Evolutionary conservation across 2,113 vertebrate species (phyloP), one percentile per base, ranked within the genome.

Genomic region (Microcebus griseorufus): DNA sequence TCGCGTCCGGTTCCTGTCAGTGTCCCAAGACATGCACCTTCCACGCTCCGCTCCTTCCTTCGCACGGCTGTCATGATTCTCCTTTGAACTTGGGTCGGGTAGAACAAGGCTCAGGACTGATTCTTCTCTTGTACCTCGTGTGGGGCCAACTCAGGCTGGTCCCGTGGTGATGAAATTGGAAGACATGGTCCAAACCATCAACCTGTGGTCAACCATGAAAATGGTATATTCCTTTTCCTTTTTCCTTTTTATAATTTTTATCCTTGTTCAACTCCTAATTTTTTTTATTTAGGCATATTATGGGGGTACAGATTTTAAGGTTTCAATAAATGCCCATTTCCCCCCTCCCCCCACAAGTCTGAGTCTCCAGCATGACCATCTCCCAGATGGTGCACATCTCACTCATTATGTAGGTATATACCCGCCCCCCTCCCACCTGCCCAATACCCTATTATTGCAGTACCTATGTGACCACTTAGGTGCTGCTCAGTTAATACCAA

Each of bases 61-160:
- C 29, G 27, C 4, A 16, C 0, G 3, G 10, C 10, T 14, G 14
- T 20, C 9, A 16, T 3, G 9, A 6, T n/a, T 20, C 25, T 27
- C 20, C 13, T 53, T 14, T 2, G 55, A 11, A 27, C 22, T 27
- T 42, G 4, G 11, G 22, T 29, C 45, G 2, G 1, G 1, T 14
- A n/a, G 34, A 70, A 88, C 14, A 7, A 73, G 39, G 65, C 1
- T 5, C 9, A 27, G 14, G 10, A 45, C n/a, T 65, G 55, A 22
- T 39, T 18, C 18, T 39, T 72, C 53, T 94, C 84, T 39, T 20
- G 23, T 9, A 18, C 32, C 4, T 37, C 2, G n/a, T 20, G 29
- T 11, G 51, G 64, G 32, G 73, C 64, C 51, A 32, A 29, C n/a
- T 53, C 64, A 8, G 7, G 25, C 32, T 39, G 42, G 42, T 34